A percentile compares a stretch with the other conserved stretches of the same genome.
These are phyloP conservation scores for Atrina japonica DNA, from an alignment of 2,888 invertebrate genomes.

Conservation along the genomic window DNA sequence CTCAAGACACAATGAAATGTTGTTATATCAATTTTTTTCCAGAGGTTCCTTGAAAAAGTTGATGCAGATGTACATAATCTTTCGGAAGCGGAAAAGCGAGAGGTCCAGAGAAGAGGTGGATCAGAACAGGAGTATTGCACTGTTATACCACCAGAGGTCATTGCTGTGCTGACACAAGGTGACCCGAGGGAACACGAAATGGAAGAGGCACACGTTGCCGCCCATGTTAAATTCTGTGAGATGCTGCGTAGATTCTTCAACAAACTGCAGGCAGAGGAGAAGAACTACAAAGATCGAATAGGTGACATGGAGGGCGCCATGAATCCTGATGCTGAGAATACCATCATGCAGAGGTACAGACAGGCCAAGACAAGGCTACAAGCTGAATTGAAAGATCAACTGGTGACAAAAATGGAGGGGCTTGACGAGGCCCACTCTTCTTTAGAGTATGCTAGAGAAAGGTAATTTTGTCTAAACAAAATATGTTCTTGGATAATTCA, in stretches of 20 bases:
- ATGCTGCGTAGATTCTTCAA: constrained; percentile 71
- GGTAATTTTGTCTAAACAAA: no score
- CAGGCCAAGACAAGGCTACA: constrained; percentile 72
- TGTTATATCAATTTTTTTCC: no score
- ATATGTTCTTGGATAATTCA: no score
- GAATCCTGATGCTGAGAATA: constrained; percentile 75
- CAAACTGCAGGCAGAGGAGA: constrained; percentile 75
- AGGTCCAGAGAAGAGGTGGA: constrained; percentile 74
- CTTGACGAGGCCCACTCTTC: constrained; percentile 71
- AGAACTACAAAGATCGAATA: constrained; percentile 70
- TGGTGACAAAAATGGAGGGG: constrained; percentile 67
- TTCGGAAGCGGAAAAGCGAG: constrained; percentile 69
- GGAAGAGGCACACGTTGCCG: constrained; percentile 67
- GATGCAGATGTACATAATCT: constrained; percentile 64
- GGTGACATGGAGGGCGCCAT: constrained; percentile 68
- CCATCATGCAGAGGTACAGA: constrained; percentile 66
- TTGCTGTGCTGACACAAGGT: constrained; percentile 72
- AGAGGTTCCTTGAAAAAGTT: constrained; percentile 60
- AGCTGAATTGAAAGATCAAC: constrained; percentile 74
- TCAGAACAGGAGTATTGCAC: constrained; percentile 71
- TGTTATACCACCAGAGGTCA: constrained; percentile 74
- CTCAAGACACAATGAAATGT: no score
- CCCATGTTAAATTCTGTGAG: constrained; percentile 73
- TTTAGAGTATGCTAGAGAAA: constrained; percentile 74
- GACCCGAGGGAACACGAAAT: constrained; percentile 67